Percentiles rank a stretch among this genome's conserved stretches.
These are phyloP conservation scores for Quadroppia sp. DNA, from an alignment of 2,888 invertebrate species.

Conservation along the genomic window DNA sequence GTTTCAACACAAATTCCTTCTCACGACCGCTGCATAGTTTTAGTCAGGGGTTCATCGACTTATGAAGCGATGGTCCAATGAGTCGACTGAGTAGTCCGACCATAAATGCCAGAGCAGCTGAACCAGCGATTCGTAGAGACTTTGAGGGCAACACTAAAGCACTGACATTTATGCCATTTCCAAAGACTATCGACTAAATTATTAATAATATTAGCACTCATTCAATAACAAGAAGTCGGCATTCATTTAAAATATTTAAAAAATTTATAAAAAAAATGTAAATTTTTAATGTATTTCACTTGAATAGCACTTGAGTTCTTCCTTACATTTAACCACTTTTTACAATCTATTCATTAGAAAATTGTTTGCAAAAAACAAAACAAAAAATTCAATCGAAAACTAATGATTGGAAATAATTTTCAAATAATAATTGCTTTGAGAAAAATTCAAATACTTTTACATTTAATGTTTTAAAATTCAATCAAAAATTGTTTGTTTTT, in stretches of 20 bases:
- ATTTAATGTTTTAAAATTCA: no score
- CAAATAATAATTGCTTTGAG: neutral
- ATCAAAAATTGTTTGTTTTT: no score
- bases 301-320: neutral
- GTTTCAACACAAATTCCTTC: constrained; percentile 33
- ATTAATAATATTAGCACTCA: neutral
- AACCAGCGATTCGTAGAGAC: constrained; percentile 10
- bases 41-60: constrained; percentile 31
- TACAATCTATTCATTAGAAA: neutral
- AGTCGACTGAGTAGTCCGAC: constrained; percentile 21
- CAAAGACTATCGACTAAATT: neutral
- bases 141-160: neutral
- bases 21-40: constrained; percentile 33
- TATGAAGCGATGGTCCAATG: constrained; percentile 29
- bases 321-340: neutral
- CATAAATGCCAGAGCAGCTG: constrained; percentile 33
- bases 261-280: neutral
- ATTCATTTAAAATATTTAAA: neutral
- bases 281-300: neutral
- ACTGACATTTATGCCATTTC: neutral
- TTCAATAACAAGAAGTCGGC: neutral
- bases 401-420: neutral
- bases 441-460: neutral
- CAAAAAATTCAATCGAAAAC: neutral
- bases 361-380: neutral